Base-by-base conservation (phyloP, 2,113 vertebrate genomes). In the Takifugu bimaculatus region DNA sequence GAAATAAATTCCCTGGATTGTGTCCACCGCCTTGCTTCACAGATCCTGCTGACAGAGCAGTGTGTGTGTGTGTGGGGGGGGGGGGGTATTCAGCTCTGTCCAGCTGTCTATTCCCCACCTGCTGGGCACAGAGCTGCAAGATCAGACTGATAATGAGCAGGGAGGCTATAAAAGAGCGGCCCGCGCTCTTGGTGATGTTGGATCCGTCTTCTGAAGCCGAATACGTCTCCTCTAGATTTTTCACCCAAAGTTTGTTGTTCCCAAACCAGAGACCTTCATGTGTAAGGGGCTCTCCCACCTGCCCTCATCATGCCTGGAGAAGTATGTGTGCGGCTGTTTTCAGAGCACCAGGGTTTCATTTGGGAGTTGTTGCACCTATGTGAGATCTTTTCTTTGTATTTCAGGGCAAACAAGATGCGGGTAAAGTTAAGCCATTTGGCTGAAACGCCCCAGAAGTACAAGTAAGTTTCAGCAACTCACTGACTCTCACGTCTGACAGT, bases 371-470 rank as follows among this genome's bases (percentile, higher is more conserved):
- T 45, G 10, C 10, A 14, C 0, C 1, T 13, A 43, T 14, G 7
- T 51, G 15, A 65, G 10, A 53, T 45, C 54, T 3, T 32, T 15
- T 44, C 2, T 57, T 29, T 77, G 54, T 85, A 51, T 85, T 84
- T 77, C 68, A 91, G 90, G 84, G 88, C 88, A 35, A 91, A 91
- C n/a, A 87, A 44, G 67, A 88, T 90, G 85, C 70, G 85, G 52
- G 77, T 90, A 55, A 90, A 82, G 78, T 65, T 89, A 2, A 80
- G 80, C 72, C 85, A 89, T 62, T 72, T 90, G 78, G 71, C 87
- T 26, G 87, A 90, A 28, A 68, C 72, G 7, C 81, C 83, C n/a
- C 70, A 88, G 71, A 91, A 82, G 64, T 75, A 79, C 54, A 88
- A 74, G 88, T 89, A 85, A 70, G 44, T 7, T 20, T 20, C 20